Percentiles rank a stretch among this genome's conserved stretches.
Conservation (phyloP, 2,888 invertebrate genomes). For the Odontocolon sp. region DNA sequence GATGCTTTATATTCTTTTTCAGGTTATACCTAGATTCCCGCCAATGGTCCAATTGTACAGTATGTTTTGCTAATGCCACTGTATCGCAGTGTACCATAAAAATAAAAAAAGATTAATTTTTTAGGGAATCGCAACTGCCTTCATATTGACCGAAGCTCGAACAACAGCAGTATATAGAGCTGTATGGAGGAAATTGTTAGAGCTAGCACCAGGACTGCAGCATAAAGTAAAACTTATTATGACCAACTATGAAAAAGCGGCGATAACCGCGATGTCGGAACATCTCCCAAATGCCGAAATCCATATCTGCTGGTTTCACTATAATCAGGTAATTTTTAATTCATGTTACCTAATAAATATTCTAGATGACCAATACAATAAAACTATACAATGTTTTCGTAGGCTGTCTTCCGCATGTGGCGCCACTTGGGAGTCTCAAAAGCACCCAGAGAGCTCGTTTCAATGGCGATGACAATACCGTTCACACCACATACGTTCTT, state of each 20-base stretch:
- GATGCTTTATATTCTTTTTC: no score
- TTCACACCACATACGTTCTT: not conserved
- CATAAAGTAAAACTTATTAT: not conserved
- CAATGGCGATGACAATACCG: not conserved
- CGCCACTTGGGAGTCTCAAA: not conserved
- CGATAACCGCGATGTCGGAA: not conserved
- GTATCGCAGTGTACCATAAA: no score
- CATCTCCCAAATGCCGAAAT: slow-evolving; percentile 1
- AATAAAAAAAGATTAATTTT: no score
- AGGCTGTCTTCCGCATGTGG: not conserved
- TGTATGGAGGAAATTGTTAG: not conserved
- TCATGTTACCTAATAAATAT: no score
- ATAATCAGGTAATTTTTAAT: slow-evolving; percentile 21
- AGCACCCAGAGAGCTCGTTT: not conserved
- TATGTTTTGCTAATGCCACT: not conserved
- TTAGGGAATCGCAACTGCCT: no score
- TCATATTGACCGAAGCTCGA: no score
- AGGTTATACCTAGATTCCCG: not conserved
- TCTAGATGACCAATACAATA: not conserved
- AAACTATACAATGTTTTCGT: not conserved
- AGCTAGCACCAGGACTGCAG: not conserved
- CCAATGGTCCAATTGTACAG: not conserved
- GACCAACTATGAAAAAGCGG: slow-evolving; percentile 27
- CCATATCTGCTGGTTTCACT: slow-evolving; percentile 37
- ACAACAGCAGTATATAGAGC: not conserved